Conservation (phyloP, 2,888 invertebrate genomes). For the Sylvicola cinctus region DNA sequence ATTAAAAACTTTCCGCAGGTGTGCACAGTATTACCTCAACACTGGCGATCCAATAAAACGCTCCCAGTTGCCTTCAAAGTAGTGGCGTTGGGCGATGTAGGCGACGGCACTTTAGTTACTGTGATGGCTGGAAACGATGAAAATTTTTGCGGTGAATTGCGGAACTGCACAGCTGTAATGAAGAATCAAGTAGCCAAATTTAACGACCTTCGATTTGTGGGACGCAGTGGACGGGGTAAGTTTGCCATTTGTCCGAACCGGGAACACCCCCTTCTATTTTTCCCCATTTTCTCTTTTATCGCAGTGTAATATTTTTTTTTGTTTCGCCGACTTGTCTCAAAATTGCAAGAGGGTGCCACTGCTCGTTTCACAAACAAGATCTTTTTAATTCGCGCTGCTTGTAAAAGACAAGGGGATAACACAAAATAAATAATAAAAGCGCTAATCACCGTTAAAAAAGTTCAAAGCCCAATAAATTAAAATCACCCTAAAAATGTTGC, state of each 20-base stretch:
- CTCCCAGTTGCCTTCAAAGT: slow-evolving; percentile 91
- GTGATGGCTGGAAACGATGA: slow-evolving; percentile 93
- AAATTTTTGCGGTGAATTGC: slow-evolving; percentile 82
- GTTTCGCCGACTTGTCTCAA: neutral
- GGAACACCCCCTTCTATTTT: neutral
- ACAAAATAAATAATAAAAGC: slow-evolving; percentile 3
- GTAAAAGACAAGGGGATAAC: too few relatives aligned
- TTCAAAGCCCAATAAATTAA: slow-evolving; percentile 5
- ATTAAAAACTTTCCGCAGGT: slow-evolving; percentile 24
- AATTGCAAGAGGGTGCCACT: too few relatives aligned
- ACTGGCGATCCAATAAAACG: slow-evolving; percentile 96
- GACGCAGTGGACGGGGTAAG: slow-evolving; percentile 90
- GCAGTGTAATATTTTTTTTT: neutral
- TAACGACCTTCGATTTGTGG: slow-evolving; percentile 92
- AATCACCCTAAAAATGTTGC: too few relatives aligned
- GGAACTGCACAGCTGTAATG: slow-evolving; percentile 87
- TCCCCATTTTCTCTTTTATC: neutral
- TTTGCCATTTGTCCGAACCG: slow-evolving; percentile 5
- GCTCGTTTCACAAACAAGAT: too few relatives aligned
- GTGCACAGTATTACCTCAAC: slow-evolving; percentile 77
- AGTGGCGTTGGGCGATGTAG: slow-evolving; percentile 75
- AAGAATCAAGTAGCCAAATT: slow-evolving; percentile 96
- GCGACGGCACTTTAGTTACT: slow-evolving; percentile 85
- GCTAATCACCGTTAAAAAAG: slow-evolving; percentile 4
- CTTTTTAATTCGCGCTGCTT: too few relatives aligned